These are phyloP conservation scores for Rhabdornis inornatus DNA, from an alignment of 2,113 vertebrate genomes.

Conservation along the genomic window DNA sequence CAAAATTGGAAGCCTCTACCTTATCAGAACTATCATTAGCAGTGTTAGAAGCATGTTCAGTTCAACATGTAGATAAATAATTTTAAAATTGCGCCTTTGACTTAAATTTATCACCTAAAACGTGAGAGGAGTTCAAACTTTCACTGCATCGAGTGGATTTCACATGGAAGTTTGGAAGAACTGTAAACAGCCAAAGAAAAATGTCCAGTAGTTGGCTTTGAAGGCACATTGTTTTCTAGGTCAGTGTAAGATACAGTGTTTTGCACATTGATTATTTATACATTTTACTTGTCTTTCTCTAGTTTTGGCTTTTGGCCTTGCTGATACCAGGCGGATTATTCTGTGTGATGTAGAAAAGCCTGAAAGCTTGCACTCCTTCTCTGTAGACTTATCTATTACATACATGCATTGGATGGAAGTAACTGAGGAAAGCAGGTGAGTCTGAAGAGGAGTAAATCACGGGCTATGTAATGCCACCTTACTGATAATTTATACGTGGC, in stretches of 20 bases:
- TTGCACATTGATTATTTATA: neutral
- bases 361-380: conserved; percentile 91
- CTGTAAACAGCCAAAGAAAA: neutral
- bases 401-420: conserved; percentile 99
- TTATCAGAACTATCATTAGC: neutral
- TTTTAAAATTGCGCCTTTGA: neutral
- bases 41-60: neutral
- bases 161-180: neutral
- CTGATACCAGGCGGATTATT: conserved; percentile 89
- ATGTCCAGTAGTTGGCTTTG: neutral
- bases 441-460: neutral
- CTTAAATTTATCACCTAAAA: neutral
- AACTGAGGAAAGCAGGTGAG: conserved; percentile 88
- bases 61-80: neutral
- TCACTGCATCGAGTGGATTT: neutral
- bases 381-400: conserved; percentile 81
- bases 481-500: neutral
- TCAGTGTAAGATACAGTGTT: neutral
- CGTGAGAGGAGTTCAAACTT: neutral
- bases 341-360: conserved; percentile 97
- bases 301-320: conserved; percentile 94
- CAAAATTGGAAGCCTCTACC: neutral
- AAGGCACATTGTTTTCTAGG: neutral
- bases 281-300: neutral
- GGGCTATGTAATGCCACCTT: neutral